Evolutionary conservation across 2,113 vertebrate species (phyloP).

Genomic region (Tragelaphus scriptus): DNA sequence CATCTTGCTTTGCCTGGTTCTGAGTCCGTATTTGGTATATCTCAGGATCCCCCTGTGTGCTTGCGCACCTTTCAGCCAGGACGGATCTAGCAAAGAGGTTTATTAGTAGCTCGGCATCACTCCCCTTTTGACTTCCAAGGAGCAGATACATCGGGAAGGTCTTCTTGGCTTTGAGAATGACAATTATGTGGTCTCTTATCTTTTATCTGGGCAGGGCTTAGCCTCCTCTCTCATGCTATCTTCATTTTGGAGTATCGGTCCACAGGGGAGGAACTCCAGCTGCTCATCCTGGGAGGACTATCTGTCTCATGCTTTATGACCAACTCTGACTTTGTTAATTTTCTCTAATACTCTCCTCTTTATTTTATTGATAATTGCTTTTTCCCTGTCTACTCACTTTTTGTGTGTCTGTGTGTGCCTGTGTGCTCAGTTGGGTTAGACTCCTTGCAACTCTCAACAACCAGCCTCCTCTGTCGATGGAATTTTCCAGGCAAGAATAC

Average conservation of each 20-base stretch:
- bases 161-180: background rate
- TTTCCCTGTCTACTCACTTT: background rate
- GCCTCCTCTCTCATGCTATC: background rate
- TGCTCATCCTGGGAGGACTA: background rate
- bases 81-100: background rate
- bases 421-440: background rate
- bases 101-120: background rate
- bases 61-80: rapidly evolving
- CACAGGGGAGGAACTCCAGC: background rate
- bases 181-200: background rate
- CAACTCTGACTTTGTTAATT: background rate
- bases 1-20: background rate
- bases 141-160: background rate
- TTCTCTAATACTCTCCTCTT: background rate
- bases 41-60: background rate
- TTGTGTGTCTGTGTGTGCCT: background rate
- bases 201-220: background rate
- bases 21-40: background rate
- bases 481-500: background rate
- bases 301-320: background rate
- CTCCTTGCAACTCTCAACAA: background rate
- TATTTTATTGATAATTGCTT: background rate
- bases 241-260: background rate
- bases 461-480: background rate
- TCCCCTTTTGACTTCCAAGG: background rate